Conservation (phyloP, 2,888 invertebrate species). For the Erebia aethiops region DNA sequence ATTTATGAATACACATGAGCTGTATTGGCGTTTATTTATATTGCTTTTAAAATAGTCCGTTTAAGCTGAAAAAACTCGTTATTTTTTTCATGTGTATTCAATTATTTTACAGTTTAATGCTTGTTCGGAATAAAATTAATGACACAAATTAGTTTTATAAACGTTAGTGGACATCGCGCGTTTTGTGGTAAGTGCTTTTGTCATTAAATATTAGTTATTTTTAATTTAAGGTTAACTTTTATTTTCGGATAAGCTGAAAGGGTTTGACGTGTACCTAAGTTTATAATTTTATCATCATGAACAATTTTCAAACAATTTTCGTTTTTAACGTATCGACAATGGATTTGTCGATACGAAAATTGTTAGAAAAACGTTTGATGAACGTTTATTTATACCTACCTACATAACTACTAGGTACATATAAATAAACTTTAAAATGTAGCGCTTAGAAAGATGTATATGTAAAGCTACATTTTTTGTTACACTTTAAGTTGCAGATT, state of each 20-base stretch:
- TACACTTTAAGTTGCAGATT: background rate
- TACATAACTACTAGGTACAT: no score
- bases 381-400: no score
- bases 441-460: background rate
- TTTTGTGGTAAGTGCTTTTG: slow-evolving; percentile 10
- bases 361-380: no score
- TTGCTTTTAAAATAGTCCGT: background rate
- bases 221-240: slow-evolving; percentile 33
- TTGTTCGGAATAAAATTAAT: slow-evolving; percentile 35
- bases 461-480: background rate
- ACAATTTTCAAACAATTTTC: background rate
- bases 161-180: slow-evolving; percentile 38
- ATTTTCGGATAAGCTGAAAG: slow-evolving; percentile 21
- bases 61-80: background rate
- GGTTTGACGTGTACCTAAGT: background rate
- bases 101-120: slow-evolving; percentile 28
- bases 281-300: background rate
- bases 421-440: background rate
- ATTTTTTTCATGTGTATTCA: slow-evolving; percentile 33
- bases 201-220: slow-evolving; percentile 16
- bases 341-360: no score
- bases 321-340: background rate
- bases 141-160: slow-evolving; percentile 32
- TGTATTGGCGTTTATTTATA: slow-evolving; percentile 9
- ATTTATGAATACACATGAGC: slow-evolving; percentile 32